Base-by-base conservation (phyloP, 2,113 vertebrate species). In the Mugil cephalus region DNA sequence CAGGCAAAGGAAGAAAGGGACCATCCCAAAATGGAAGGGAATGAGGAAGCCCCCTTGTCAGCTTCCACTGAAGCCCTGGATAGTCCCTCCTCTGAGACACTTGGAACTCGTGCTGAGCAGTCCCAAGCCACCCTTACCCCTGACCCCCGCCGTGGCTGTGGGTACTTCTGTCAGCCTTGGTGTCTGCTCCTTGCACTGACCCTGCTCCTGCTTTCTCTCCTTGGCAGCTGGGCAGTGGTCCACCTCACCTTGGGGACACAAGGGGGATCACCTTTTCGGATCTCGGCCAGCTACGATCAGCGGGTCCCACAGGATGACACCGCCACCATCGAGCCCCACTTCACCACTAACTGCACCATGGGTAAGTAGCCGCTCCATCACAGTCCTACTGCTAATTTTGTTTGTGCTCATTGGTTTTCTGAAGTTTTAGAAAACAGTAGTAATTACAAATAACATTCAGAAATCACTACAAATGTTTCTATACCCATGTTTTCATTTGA, bases 141-240 rank as follows among this genome's bases (percentile, higher is more conserved):
- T 0, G 1, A 54, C 30, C 78, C 83, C 52, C 53, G 36, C 77
- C 42, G 69, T 7, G 18, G 71, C 6, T 79, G 65, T 18, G 52
- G 56, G 19, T 52, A 48, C 42, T 42, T 88, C 34, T 89, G 81
- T 72, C 87, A 77, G 50, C 92, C 86, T 0, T 87, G 90, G 69
- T 88, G 87, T 77, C 83, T 92, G 71, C 42, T 93, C 50, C 60
- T 94, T 24, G 8, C 89, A 60, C 77, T 95, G 46, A 93, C 90
- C 70, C 76, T 94, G 35, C 90, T 95, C 87, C 85, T 94, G 84
- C 86, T 94, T 62, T 94, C 82, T 94, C 91, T 94, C 64, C 91
- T 95, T 67, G 93, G 91, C 92, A 95, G 94, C 91, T 95, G 94
- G 94, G 93, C 93, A 0, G 88, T 94, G 69, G 90, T 94, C 42